Conservation (phyloP, 2,113 vertebrate species). For the Dissostichus mawsoni region DNA sequence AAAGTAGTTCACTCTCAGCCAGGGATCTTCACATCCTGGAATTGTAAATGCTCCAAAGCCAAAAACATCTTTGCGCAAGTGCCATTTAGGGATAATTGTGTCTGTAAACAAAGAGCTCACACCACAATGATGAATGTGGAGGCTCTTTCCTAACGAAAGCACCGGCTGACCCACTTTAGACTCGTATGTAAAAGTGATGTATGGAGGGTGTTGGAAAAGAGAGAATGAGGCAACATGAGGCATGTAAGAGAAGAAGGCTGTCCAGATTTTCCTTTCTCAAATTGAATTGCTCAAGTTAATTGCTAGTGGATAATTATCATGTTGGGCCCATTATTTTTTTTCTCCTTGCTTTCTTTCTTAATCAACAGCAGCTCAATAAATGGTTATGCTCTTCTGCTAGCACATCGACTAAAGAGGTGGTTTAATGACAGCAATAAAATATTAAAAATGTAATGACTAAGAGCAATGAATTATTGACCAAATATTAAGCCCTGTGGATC, state of each 20-base stretch:
- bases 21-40: slow-evolving; percentile 48
- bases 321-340: slow-evolving; percentile 2
- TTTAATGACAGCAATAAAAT: slow-evolving; percentile 53
- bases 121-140: slow-evolving; percentile 79
- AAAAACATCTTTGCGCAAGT: slow-evolving; percentile 62
- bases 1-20: slow-evolving; percentile 17
- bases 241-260: slow-evolving; percentile 38
- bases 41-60: slow-evolving; percentile 57
- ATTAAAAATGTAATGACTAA: slow-evolving; percentile 50
- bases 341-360: slow-evolving; percentile 30
- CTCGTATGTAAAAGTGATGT: slow-evolving; percentile 74
- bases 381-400: slow-evolving; percentile 2
- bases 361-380: slow-evolving; percentile 40
- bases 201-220: slow-evolving; percentile 59
- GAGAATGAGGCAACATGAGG: slow-evolving; percentile 26
- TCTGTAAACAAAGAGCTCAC: slow-evolving; percentile 71
- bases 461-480: slow-evolving; percentile 55
- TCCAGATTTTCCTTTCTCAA: slow-evolving; percentile 18
- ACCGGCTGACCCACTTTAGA: slow-evolving; percentile 79
- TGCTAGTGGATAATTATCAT: slow-evolving; percentile 54
- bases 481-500: slow-evolving; percentile 35
- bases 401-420: slow-evolving; percentile 21
- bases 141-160: slow-evolving; percentile 59
- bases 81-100: slow-evolving; percentile 76
- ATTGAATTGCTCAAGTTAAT: slow-evolving; percentile 56